phyloP scores from a whole-genome alignment of 2,888 invertebrate genomes.

The Spisula solida region DNA sequence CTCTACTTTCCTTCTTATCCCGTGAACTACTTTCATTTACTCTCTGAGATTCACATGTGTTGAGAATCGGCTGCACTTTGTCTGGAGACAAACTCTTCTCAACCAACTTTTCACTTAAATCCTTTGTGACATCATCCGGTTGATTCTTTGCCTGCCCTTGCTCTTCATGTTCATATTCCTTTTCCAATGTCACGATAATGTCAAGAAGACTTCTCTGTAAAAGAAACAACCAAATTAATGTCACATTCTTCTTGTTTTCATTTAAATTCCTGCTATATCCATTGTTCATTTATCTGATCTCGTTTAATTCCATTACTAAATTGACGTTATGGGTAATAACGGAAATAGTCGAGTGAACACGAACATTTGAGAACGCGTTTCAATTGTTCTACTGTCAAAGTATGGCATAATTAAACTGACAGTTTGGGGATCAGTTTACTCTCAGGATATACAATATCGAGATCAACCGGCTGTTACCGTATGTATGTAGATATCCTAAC shows the following conservation, averaged over 20 bases:
- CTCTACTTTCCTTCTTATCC: background rate
- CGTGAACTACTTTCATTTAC: background rate
- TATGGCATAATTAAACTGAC: background rate
- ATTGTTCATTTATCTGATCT: background rate
- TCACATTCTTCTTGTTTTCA: too few relatives aligned
- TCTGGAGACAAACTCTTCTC: background rate
- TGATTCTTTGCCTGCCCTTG: background rate
- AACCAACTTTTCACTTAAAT: background rate
- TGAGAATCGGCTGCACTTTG: background rate
- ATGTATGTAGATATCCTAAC: background rate
- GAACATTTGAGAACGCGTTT: background rate
- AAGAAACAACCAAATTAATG: background rate
- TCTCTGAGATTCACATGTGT: background rate
- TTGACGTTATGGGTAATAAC: background rate
- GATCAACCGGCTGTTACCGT: background rate
- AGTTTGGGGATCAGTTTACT: background rate
- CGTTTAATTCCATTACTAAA: background rate
- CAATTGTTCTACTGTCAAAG: slow-evolving; percentile 3
- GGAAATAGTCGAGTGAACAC: slow-evolving; percentile 2
- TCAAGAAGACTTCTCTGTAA: background rate
- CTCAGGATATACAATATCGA: background rate
- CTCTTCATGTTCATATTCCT: background rate
- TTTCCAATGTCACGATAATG: background rate
- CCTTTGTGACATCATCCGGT: background rate
- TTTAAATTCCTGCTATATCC: too few relatives aligned